Evolutionary conservation across 2,888 invertebrate genomes (phyloP).

Genomic region (Drosophila affinis): DNA sequence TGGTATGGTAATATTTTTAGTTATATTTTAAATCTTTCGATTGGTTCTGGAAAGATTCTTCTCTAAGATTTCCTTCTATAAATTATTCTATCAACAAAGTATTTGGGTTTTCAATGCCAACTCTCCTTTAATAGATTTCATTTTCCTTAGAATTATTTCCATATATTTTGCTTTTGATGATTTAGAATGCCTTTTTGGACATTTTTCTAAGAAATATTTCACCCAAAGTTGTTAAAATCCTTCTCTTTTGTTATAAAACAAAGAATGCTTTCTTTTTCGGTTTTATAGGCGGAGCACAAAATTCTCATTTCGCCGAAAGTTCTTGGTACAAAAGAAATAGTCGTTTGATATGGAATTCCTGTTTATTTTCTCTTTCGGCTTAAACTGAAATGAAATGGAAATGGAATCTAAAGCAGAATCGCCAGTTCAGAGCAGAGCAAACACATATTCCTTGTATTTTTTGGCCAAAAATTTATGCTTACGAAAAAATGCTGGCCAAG

Average conservation of each 20-base stretch:
- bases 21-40: too few species aligned
- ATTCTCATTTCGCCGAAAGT: conserved; percentile 1
- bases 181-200: too few species aligned
- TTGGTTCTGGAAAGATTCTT: not conserved
- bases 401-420: conserved; percentile 20
- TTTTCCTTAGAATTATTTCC: too few species aligned
- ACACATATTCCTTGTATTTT: conserved; percentile 15
- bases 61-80: not conserved
- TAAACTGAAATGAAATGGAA: conserved; percentile 28
- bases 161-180: too few species aligned
- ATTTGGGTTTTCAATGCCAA: not conserved
- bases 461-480: not conserved
- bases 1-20: not conserved
- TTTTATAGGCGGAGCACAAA: conserved; percentile 20
- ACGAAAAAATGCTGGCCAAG: conserved; percentile 6
- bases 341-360: not conserved
- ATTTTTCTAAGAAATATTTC: not conserved
- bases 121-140: not conserved
- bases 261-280: conserved; percentile 15
- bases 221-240: not conserved
- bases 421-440: not conserved
- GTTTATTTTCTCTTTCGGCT: conserved; percentile 28
- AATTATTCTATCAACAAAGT: not conserved
- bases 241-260: conserved; percentile 10
- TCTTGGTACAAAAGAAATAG: conserved; percentile 8